A percentile compares a stretch with the other conserved stretches of the same genome.
Conservation (phyloP, 2,113 vertebrate species). For the Monopterus albus region DNA sequence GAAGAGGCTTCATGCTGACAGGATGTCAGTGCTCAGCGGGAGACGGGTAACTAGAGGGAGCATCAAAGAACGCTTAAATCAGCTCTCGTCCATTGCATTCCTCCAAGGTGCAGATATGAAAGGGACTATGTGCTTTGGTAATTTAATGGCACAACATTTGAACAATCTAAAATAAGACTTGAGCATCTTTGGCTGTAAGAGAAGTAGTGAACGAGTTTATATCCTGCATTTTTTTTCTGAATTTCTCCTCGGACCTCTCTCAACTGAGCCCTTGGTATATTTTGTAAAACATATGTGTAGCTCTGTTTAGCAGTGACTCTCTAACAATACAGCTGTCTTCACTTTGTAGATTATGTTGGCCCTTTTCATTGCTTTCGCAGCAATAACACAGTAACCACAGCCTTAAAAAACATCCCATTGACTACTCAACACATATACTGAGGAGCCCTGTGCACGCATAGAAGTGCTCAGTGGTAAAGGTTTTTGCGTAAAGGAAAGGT, state of each 20-base stretch:
- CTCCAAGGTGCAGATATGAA: constrained; percentile 66
- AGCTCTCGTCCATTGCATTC: constrained; percentile 72
- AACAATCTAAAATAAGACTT: background rate
- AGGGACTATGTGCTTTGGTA: constrained; percentile 34
- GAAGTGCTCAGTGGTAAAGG: constrained; percentile 33
- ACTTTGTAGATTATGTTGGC: constrained; percentile 67
- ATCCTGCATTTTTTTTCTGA: background rate
- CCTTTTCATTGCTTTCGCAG: constrained; percentile 70
- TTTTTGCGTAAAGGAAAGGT: constrained; percentile 42
- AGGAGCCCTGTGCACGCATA: constrained; percentile 34
- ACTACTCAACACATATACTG: constrained; percentile 59
- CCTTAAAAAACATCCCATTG: constrained; percentile 55
- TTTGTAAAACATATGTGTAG: constrained; percentile 31
- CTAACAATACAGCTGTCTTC: constrained; percentile 67
- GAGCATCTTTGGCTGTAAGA: background rate
- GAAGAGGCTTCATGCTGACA: constrained; percentile 78
- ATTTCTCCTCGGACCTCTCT: background rate
- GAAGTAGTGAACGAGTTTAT: background rate
- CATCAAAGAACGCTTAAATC: constrained; percentile 78
- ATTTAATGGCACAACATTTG: background rate
- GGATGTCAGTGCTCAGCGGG: constrained; percentile 79
- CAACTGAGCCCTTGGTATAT: background rate
- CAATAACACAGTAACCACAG: constrained; percentile 61
- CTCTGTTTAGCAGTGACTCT: constrained; percentile 9
- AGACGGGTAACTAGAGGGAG: constrained; percentile 75